Evolutionary conservation across 1,140 invertebrate genomes (phyloP), one percentile per base, ranked within the genome.

Genomic region (Papilio glaucus): DNA sequence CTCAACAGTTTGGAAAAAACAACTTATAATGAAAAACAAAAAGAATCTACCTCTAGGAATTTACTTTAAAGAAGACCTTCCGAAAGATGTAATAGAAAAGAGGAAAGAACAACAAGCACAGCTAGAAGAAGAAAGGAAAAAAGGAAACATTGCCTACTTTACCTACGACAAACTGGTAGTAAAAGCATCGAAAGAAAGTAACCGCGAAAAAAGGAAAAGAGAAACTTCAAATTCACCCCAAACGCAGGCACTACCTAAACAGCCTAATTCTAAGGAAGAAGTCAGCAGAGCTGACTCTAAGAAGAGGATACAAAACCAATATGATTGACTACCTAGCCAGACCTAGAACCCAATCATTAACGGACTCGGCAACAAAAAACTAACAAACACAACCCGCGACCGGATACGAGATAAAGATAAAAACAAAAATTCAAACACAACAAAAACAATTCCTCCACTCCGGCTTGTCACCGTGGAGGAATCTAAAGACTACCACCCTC

Each of bases 1-100:
- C n/a, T n/a, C n/a, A n/a, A n/a, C n/a, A n/a, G n/a, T n/a, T n/a
- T n/a, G n/a, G n/a, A n/a, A n/a, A n/a, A n/a, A n/a, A n/a, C 67
- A 78, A 42, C 18, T 68, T 6, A 72, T 78, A 60, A n/a, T 75
- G 15, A 72, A 68, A 72, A 75, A 63, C 15, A 74, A 60, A 10
- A 8, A 4, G 15, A 72, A 72, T 10, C 57, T 77, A 0, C 42
- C 65, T 53, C 18, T 6, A 62, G 69, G 57, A 67, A 73, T 15
- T 21, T 77, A 2, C 39, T 12, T 41, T 41, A 79, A 68, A 63
- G 73, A 79, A 57, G 73, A 79, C 39, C 77, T 69, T 53, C 38
- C 78, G 0, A 77, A 80, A 45, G 71, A 74, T 65, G 71, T 77
- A 9, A 18, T 77, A 42, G 65, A 76, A 18, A 80, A 72, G 68